phyloP scores from a whole-genome alignment of 2,888 invertebrate species.

The Cryptocephalus moraei region DNA sequence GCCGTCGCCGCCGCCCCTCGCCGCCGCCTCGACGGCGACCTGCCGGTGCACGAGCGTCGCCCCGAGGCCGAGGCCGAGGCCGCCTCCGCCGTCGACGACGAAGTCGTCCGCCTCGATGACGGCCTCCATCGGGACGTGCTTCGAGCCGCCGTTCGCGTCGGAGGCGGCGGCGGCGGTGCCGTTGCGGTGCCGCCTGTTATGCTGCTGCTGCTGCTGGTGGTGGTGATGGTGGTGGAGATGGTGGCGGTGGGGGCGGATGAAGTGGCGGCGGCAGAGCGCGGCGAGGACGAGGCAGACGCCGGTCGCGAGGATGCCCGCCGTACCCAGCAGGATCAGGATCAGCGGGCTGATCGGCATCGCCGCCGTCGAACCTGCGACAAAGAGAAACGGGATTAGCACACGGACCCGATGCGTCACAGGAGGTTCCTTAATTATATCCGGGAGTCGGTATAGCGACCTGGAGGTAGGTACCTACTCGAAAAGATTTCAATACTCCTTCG shows the following conservation, averaged over 20 bases:
- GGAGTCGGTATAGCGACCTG: too few relatives aligned
- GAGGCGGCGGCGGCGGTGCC: conserved; percentile 2
- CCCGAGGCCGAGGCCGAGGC: conserved; percentile 35
- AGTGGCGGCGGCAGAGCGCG: conserved; percentile 50
- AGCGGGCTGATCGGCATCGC: conserved; percentile 63
- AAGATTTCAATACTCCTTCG: too few relatives aligned
- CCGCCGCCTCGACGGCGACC: conserved; percentile 26
- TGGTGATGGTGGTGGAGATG: conserved; percentile 2
- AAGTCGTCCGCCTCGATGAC: conserved; percentile 36
- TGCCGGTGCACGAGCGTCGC: conserved; percentile 29
- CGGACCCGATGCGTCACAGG: too few relatives aligned
- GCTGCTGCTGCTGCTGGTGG: conserved; percentile 12
- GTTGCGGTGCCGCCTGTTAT: conserved; percentile 20
- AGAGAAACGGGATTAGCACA: neutral
- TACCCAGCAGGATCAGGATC: conserved; percentile 64
- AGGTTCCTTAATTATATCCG: too few relatives aligned
- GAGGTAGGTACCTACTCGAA: too few relatives aligned
- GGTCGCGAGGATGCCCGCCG: conserved; percentile 64
- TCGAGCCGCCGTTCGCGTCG: conserved; percentile 23
- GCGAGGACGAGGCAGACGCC: conserved; percentile 68
- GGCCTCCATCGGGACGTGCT: conserved; percentile 37
- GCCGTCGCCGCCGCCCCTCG: conserved; percentile 48
- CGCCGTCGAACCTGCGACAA: conserved; percentile 47
- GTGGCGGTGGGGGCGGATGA: conserved; percentile 17
- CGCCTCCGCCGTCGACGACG: conserved; percentile 30